Base-by-base conservation (phyloP, 2,797 vertebrate species). In the Harpagifer antarcticus region DNA sequence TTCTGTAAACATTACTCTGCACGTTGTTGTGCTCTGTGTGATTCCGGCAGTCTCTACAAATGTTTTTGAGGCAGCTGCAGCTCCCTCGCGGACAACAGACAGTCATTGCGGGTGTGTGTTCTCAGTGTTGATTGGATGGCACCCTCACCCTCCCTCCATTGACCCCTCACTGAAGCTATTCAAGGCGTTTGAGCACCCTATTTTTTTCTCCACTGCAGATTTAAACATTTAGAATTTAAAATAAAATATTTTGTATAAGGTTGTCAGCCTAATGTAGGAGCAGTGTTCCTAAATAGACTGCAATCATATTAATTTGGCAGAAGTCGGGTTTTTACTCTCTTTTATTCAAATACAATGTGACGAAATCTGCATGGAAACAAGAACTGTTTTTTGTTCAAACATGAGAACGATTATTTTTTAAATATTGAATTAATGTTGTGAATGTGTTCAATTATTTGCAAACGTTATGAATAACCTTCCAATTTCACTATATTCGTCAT, bases 81-180 rank as follows among this genome's bases (percentile, higher is more conserved):
- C 57, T 75, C 73, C 23, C 20, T 12, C 43, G 14, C 45, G 44
- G 27, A 37, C 15, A 37, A 13, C 57, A 47, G n/a, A n/a, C 43
- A 44, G 73, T 27, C 33, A 76, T 89, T 15, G 92, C 93, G 93
- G 92, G 92, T 76, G 3, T 76, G 54, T 2, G 62, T 76, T 37
- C 91, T 78, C 9, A 0, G 27, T 57, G 81, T 57, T 93, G 91
- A 95, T 95, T 94, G 93, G 94, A 68, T 37, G 55, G 13, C 9
- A 7, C 57, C 0, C 17, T 14, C 77, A n/a, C 68, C 87, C 92
- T 72, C 86, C 88, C 86, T 80, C 72, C 59, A 64, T n/a, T 67
- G 62, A 81, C 31, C 66, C 72, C 83, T 58, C 75, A 69, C 78
- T 9, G 66, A 3, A 19, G 42, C 56, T 43, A 23, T 71, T 55